A percentile compares a stretch with the other conserved stretches of the same genome.
These are phyloP conservation scores for Poeciliopsis presidionis DNA, from an alignment of 2,797 vertebrate species.

Conservation along the genomic window DNA sequence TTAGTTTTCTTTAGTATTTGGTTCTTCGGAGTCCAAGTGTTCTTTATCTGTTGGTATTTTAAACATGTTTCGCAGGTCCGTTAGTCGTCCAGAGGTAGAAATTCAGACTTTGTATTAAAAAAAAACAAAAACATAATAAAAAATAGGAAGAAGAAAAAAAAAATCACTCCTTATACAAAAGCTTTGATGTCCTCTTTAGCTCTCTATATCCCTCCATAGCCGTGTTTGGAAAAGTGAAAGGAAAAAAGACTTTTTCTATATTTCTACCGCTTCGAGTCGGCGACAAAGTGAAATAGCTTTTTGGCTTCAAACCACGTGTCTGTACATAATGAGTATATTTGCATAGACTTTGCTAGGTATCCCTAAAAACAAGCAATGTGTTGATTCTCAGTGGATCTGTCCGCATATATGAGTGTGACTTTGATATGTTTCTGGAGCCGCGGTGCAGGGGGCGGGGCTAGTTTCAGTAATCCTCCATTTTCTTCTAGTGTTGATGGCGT, in stretches of 20 bases:
- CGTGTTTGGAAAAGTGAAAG: slow-evolving; percentile 73
- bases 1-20: slow-evolving; percentile 60
- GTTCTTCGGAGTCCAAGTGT: slow-evolving; percentile 72
- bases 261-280: slow-evolving; percentile 79
- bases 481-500: slow-evolving; percentile 78
- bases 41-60: slow-evolving; percentile 77
- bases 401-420: slow-evolving; percentile 83
- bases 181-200: slow-evolving; percentile 79
- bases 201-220: slow-evolving; percentile 72
- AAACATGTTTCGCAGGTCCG: slow-evolving; percentile 68
- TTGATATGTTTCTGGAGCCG: slow-evolving; percentile 71
- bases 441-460: slow-evolving; percentile 67
- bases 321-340: slow-evolving; percentile 84
- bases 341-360: slow-evolving; percentile 86
- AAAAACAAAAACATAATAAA: background rate
- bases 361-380: slow-evolving; percentile 84
- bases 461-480: slow-evolving; percentile 75
- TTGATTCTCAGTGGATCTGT: slow-evolving; percentile 86
- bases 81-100: slow-evolving; percentile 73
- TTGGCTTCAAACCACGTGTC: slow-evolving; percentile 73
- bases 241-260: slow-evolving; percentile 75
- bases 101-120: slow-evolving; percentile 74
- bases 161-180: slow-evolving; percentile 76
- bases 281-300: slow-evolving; percentile 77
- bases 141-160: slow-evolving; percentile 17